Conservation (phyloP, 2,797 vertebrate genomes). For the Tamandua tetradactyla region DNA sequence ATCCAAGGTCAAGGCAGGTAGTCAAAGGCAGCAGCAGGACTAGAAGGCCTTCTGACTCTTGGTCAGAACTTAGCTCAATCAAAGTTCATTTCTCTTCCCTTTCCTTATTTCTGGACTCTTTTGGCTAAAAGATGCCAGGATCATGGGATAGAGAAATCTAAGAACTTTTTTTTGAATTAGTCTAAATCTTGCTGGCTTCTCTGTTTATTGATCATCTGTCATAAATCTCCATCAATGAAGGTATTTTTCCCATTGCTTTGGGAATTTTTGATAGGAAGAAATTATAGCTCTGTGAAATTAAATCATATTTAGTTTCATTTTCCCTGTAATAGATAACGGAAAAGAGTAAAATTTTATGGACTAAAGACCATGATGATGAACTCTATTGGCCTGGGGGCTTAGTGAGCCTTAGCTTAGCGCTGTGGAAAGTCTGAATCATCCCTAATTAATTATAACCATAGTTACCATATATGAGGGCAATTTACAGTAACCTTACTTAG, state of each 20-base stretch:
- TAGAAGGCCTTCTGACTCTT: background rate
- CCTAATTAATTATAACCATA: background rate
- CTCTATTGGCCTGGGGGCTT: background rate
- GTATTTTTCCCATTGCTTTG: background rate
- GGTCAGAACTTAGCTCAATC: background rate
- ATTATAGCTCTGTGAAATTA: background rate
- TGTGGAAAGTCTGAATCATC: background rate
- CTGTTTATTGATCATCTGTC: background rate
- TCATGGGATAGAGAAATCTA: background rate
- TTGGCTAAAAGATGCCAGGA: background rate
- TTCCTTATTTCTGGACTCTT: background rate
- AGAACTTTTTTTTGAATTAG: background rate
- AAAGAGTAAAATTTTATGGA: constrained; percentile 41
- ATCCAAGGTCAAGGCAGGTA: background rate
- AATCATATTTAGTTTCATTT: constrained; percentile 14
- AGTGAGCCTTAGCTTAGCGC: background rate
- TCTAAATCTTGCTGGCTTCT: background rate
- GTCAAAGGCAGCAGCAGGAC: accelerated
- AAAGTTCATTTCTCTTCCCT: background rate
- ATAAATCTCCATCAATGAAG: background rate
- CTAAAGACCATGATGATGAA: background rate
- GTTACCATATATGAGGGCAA: background rate
- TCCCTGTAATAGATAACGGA: background rate
- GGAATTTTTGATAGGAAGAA: constrained; percentile 33
- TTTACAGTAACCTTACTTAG: background rate